phyloP scores from a whole-genome alignment of 2,888 invertebrate species.

The Congeria kusceri region DNA sequence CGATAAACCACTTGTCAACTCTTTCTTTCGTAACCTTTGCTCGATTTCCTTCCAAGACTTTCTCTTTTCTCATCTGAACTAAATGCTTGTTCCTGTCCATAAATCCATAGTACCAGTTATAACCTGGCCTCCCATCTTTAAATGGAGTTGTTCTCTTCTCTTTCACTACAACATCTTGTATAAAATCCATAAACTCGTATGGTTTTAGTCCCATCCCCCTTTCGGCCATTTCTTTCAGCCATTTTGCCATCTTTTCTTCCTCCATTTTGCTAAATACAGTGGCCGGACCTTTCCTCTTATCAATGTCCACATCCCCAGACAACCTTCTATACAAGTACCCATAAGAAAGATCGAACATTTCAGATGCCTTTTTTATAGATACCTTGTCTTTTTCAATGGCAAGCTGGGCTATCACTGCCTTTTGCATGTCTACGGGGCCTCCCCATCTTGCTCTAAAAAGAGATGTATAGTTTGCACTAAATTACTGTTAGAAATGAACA shows the following conservation, averaged over 20 bases:
- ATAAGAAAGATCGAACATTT: no score
- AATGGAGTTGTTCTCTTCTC: slow-evolving; percentile 34
- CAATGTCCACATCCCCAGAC: slow-evolving; percentile 14
- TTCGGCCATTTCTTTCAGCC: slow-evolving; percentile 35
- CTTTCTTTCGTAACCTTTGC: slow-evolving; percentile 35
- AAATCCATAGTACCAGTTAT: slow-evolving; percentile 49
- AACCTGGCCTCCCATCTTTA: slow-evolving; percentile 31
- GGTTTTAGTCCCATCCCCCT: slow-evolving; percentile 44
- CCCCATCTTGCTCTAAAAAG: no score
- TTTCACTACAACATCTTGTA: slow-evolving; percentile 28
- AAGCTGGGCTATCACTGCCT: no score
- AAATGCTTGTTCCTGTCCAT: slow-evolving; percentile 36
- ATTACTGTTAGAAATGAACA: no score
- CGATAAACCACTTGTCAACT: slow-evolving; percentile 42
- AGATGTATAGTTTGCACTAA: no score
- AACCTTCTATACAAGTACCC: no score
- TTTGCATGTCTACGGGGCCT: no score
- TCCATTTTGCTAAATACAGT: slow-evolving; percentile 26
- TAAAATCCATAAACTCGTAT: slow-evolving; percentile 31
- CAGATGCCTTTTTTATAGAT: no score
- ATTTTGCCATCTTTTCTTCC: slow-evolving; percentile 40
- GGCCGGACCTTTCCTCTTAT: slow-evolving; percentile 21
- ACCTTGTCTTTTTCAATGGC: no score
- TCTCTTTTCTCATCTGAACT: slow-evolving; percentile 29
- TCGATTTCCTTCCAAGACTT: slow-evolving; percentile 30